Evolutionary conservation across 1,140 invertebrate genomes (phyloP).

Genomic region (Aphis gossypii): DNA sequence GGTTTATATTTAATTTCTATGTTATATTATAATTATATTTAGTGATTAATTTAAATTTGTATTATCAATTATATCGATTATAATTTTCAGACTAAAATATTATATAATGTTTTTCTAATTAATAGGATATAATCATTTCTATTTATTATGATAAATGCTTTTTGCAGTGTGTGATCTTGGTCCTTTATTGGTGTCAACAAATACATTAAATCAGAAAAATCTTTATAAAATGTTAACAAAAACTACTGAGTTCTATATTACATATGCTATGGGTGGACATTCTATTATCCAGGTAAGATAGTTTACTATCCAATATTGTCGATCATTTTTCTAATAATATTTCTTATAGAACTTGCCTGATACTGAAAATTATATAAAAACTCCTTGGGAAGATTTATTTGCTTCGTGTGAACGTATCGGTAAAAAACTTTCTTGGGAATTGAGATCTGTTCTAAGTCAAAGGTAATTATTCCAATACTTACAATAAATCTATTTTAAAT

Average conservation of each 20-base stretch:
- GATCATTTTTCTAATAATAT: background rate
- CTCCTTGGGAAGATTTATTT: slow-evolving; percentile 83
- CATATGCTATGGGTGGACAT: slow-evolving; percentile 49
- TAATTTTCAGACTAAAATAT: background rate
- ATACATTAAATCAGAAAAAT: slow-evolving; percentile 71
- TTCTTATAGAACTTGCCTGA: slow-evolving; percentile 63
- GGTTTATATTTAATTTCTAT: background rate
- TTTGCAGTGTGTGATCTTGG: slow-evolving; percentile 74
- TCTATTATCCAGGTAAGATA: slow-evolving; percentile 54
- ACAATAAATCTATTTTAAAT: background rate
- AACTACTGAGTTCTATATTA: slow-evolving; percentile 67
- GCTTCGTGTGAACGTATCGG: slow-evolving; percentile 77
- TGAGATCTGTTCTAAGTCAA: slow-evolving; percentile 65
- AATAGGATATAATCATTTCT: background rate
- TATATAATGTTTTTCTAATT: background rate
- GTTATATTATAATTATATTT: background rate
- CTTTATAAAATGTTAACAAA: slow-evolving; percentile 72
- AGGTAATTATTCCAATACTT: background rate
- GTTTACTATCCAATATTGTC: slow-evolving; percentile 4
- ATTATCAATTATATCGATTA: background rate
- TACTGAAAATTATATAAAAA: slow-evolving; percentile 69
- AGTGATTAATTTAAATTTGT: background rate
- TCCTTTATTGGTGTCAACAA: slow-evolving; percentile 73
- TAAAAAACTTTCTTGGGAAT: slow-evolving; percentile 81
- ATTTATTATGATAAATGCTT: background rate